Conservation (phyloP, 2,888 invertebrate species). For the Cephus pygmeus region DNA sequence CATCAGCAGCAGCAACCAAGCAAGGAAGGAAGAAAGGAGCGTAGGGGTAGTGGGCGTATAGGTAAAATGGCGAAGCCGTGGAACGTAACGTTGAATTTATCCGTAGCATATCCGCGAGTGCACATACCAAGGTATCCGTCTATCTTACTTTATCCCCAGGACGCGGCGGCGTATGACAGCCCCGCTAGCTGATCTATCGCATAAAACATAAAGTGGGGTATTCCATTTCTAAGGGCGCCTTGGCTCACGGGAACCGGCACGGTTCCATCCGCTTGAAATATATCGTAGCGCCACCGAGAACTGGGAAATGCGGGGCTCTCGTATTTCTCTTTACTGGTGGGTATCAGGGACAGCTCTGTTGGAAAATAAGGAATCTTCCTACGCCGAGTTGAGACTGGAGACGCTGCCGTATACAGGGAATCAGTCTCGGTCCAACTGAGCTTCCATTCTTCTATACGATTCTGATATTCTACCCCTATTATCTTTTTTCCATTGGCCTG, state of each 20-base stretch:
- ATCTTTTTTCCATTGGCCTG: background rate
- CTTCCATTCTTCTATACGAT: background rate
- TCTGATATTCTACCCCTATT: background rate
- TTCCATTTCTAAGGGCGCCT: conserved; percentile 61
- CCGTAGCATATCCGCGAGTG: conserved; percentile 50
- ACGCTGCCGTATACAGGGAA: background rate
- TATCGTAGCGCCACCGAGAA: conserved; percentile 47
- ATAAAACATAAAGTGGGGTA: conserved; percentile 65
- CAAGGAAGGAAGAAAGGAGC: conserved; percentile 14
- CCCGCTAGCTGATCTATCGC: conserved; percentile 64
- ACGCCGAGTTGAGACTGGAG: background rate
- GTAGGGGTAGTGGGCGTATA: conserved; percentile 32
- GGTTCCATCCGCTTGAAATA: conserved; percentile 50
- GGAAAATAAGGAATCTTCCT: conserved; percentile 17
- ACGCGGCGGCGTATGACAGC: conserved; percentile 61
- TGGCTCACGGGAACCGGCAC: conserved; percentile 22
- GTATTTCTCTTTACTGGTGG: conserved; percentile 19
- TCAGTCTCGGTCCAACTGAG: background rate
- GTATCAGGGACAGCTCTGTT: conserved; percentile 16
- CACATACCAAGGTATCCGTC: conserved; percentile 59
- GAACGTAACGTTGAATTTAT: conserved; percentile 63
- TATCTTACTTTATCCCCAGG: conserved; percentile 64
- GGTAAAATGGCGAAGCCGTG: conserved; percentile 59
- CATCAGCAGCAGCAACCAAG: conserved; percentile 1
- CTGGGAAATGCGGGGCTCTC: conserved; percentile 31